Base-by-base conservation (phyloP, 2,113 vertebrate genomes). In the Ctenodactylus gundi region DNA sequence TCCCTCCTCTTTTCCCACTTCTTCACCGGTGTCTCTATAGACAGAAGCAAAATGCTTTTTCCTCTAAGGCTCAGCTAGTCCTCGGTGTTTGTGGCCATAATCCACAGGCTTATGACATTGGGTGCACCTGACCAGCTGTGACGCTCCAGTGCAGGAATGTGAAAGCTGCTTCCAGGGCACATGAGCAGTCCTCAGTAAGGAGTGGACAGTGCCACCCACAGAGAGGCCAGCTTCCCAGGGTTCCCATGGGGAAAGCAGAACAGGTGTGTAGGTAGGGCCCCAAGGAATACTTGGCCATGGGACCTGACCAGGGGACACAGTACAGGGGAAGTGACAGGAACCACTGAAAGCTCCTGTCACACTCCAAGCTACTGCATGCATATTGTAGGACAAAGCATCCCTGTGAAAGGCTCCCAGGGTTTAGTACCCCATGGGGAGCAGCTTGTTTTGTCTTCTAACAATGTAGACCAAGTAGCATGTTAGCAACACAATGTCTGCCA, bases 1-100 rank as follows among this genome's bases (percentile, higher is more conserved):
- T 41, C 27, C 72, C 39, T 60, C 20, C 4, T 6, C 27, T 78
- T 80, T 72, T 23, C 78, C 62, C 67, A 34, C 1, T 53, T 93
- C 27, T 77, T 72, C 34, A 36, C 44, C 41, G 76, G 23, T 86
- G 44, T 78, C 51, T 88, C 14, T 29, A 90, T 62, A 76, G 41
- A 78, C 21, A 88, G 75, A 82, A 76, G 65, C 82, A 51, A 85
- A 88, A 88, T 27, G 4, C 6, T 49, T 9, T 36, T 53, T 93
- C n/a, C 49, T 91, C 62, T 34, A 25, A 41, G 81, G 31, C 23
- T 67, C 82, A 53, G 46, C 65, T 29, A 70, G 49, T 20, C 67
- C 75, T 65, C 62, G 58, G 64, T 75, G 75, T 62, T 85, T 62
- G 0, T 34, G 83, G 64, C 15, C 62, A 51, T 70, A 39, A 77